Evolutionary conservation across 2,113 vertebrate genomes (phyloP).

Genomic region (Eurypyga helias): DNA sequence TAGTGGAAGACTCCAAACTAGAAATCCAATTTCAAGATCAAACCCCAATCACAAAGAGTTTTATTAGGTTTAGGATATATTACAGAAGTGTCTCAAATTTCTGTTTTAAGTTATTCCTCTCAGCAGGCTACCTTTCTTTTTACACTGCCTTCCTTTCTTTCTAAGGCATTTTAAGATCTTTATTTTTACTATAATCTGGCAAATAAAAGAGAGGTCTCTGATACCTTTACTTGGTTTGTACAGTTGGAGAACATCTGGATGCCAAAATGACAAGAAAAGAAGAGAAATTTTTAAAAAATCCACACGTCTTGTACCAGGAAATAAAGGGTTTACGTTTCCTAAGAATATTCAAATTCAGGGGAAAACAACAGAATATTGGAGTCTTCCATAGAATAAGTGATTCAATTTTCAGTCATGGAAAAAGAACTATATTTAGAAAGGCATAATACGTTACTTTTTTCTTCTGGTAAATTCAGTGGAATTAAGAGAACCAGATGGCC

Average conservation of each 20-base stretch:
- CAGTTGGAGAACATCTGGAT: background rate
- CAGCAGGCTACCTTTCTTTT: background rate
- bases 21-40: background rate
- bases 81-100: background rate
- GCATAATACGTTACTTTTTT: background rate
- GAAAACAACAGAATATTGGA: background rate
- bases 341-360: background rate
- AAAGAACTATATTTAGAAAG: constrained; percentile 19
- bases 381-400: background rate
- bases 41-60: background rate
- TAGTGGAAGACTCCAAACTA: background rate
- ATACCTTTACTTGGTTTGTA: background rate
- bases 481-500: constrained; percentile 44
- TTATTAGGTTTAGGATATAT: background rate
- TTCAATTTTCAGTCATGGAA: constrained; percentile 3
- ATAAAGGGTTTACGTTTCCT: background rate
- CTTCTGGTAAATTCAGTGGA: background rate
- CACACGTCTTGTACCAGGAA: background rate
- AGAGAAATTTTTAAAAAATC: background rate
- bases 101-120: background rate
- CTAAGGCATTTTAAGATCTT: background rate
- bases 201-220: background rate
- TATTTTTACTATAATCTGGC: background rate
- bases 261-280: background rate
- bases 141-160: background rate